A percentile compares a stretch with the other conserved stretches of the same genome.
Conservation (phyloP, 2,797 vertebrate genomes). For the Sternotherus odoratus region DNA sequence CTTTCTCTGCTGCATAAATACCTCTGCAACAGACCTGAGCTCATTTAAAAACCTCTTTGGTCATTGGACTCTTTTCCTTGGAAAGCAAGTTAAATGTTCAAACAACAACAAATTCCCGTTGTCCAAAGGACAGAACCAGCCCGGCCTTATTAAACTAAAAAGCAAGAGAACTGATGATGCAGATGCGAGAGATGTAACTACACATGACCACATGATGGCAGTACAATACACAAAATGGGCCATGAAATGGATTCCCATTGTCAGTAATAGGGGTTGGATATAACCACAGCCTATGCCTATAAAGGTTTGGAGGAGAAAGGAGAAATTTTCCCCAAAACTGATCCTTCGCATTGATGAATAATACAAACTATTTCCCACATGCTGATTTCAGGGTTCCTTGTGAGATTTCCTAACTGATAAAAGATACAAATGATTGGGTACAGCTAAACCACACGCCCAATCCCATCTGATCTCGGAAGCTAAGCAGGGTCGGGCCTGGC, state of each 20-base stretch:
- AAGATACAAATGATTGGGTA: not conserved
- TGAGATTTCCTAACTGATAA: not conserved
- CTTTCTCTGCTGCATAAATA: not conserved
- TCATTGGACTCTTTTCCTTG: not conserved
- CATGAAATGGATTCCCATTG: not conserved
- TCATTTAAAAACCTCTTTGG: not conserved
- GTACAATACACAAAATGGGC: not conserved
- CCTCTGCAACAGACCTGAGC: not conserved
- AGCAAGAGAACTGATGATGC: not conserved
- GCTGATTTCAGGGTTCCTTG: not conserved
- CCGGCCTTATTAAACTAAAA: not conserved
- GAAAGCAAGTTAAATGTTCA: not conserved
- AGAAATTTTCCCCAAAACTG: not conserved
- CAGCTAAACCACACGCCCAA: too few relatives aligned
- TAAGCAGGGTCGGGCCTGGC: too few relatives aligned
- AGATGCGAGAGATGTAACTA: not conserved
- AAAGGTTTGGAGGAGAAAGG: not conserved
- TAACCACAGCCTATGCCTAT: not conserved
- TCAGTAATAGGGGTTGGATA: not conserved
- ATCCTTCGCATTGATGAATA: not conserved
- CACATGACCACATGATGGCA: slow-evolving; percentile 11
- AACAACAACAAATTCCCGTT: not conserved
- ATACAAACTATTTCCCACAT: not conserved
- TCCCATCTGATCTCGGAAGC: too few relatives aligned
- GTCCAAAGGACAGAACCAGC: not conserved